Conservation (phyloP, 2,797 vertebrate species). For the Mormyrops boulengeri region DNA sequence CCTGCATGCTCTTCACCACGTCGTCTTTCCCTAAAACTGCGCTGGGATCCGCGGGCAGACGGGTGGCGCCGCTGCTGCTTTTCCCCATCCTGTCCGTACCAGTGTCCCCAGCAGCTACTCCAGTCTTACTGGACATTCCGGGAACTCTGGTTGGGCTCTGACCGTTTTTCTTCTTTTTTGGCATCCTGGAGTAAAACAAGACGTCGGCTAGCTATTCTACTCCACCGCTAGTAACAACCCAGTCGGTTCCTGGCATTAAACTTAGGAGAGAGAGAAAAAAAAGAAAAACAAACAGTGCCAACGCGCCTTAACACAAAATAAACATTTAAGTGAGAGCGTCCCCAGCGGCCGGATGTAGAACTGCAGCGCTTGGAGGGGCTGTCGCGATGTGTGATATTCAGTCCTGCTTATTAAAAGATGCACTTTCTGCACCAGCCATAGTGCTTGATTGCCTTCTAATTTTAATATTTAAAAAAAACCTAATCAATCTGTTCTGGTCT, state of each 20-base stretch:
- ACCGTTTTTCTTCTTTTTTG: slow-evolving; percentile 78
- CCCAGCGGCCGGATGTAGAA: slow-evolving; percentile 37
- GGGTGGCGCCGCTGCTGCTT: not conserved
- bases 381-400: not conserved
- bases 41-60: not conserved
- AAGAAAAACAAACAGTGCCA: slow-evolving; percentile 9
- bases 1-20: slow-evolving; percentile 74
- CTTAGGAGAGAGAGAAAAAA: not conserved
- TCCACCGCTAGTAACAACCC: not conserved
- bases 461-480: not conserved
- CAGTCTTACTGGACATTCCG: slow-evolving; percentile 33
- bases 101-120: slow-evolving; percentile 30
- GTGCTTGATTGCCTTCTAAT: not conserved
- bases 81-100: slow-evolving; percentile 26
- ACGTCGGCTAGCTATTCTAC: not conserved
- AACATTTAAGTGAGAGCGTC: slow-evolving; percentile 36
- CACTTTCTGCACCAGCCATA: not conserved
- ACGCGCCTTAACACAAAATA: not conserved
- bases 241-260: not conserved
- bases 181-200: slow-evolving; percentile 60
- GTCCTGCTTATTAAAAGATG: not conserved
- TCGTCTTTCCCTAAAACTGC: slow-evolving; percentile 56
- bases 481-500: not conserved
- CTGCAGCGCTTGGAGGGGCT: not conserved
- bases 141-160: slow-evolving; percentile 69